phyloP scores from a whole-genome alignment of 2,888 invertebrate species.

The Microchrysa polita region DNA sequence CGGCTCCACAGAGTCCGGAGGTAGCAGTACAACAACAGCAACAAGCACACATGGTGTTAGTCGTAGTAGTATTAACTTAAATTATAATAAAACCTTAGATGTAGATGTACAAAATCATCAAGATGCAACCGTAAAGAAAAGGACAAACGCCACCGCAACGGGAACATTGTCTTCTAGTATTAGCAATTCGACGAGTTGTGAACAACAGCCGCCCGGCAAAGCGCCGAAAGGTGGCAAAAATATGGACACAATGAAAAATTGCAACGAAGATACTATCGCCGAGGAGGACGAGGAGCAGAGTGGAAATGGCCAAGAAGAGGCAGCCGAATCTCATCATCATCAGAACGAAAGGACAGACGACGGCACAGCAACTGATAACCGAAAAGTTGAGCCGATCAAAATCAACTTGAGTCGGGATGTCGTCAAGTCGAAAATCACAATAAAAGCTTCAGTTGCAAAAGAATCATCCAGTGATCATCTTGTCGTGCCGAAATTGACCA shows the following conservation, averaged over 20 bases:
- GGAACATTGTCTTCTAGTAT: constrained; percentile 37
- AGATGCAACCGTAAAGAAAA: constrained; percentile 43
- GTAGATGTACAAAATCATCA: constrained; percentile 49
- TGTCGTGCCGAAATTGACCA: constrained; percentile 55
- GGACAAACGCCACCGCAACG: constrained; percentile 20
- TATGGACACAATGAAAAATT: constrained; percentile 28
- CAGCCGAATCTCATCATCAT: constrained; percentile 47
- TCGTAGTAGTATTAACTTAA: constrained; percentile 49
- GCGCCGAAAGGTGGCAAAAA: constrained; percentile 31
- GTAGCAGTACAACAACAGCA: constrained; percentile 53
- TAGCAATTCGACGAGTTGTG: constrained; percentile 12
- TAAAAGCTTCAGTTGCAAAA: constrained; percentile 57
- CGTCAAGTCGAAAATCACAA: constrained; percentile 56
- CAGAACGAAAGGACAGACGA: constrained; percentile 34
- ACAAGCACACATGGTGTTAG: constrained; percentile 52
- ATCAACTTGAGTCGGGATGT: constrained; percentile 59
- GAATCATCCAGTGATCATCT: background rate
- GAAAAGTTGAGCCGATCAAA: constrained; percentile 64
- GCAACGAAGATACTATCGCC: constrained; percentile 11
- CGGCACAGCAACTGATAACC: constrained; percentile 46
- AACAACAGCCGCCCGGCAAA: background rate
- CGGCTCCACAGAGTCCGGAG: constrained; percentile 49
- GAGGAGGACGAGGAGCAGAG: constrained; percentile 2
- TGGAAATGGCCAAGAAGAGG: constrained; percentile 48
- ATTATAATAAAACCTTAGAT: constrained; percentile 47